Percentiles rank a stretch among this genome's conserved stretches.
Evolutionary conservation across 2,888 invertebrate genomes (phyloP).

Genomic region (Cephus nigrinus): DNA sequence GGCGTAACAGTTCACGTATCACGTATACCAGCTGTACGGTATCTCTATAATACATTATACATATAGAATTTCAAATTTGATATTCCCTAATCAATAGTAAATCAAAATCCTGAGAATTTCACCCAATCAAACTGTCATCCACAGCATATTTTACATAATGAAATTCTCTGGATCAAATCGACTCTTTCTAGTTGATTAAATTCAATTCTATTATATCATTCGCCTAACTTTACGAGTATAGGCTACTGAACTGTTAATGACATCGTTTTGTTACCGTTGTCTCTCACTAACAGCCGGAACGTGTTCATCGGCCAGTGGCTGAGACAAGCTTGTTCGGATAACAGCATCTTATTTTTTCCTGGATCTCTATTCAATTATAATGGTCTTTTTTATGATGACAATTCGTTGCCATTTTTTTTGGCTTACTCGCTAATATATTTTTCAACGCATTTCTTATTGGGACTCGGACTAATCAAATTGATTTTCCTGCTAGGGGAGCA

Average conservation of each 20-base stretch:
- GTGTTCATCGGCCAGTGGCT: constrained; percentile 11
- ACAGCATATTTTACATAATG: neutral
- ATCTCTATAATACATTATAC: neutral
- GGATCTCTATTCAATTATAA: neutral
- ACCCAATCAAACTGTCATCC: neutral
- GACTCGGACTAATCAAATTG: neutral
- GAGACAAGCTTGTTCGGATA: neutral
- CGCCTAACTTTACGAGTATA: constrained; percentile 29
- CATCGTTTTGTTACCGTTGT: constrained; percentile 34
- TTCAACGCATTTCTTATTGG: neutral
- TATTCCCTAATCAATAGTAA: neutral
- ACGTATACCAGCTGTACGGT: neutral
- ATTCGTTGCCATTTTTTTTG: neutral
- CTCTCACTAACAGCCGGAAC: constrained; percentile 24
- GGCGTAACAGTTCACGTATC: neutral
- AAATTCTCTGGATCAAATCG: neutral
- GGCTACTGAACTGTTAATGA: constrained; percentile 38
- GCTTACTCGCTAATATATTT: neutral
- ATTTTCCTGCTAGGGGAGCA: neutral
- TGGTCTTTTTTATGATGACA: neutral
- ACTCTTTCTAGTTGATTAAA: neutral
- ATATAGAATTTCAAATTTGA: neutral
- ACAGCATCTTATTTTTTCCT: neutral
- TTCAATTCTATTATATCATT: neutral
- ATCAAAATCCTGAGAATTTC: neutral